Percentiles rank a stretch among this genome's conserved stretches.
phyloP scores from a whole-genome alignment of 2,888 invertebrate genomes.

The Drosophila quasianomalipes region DNA sequence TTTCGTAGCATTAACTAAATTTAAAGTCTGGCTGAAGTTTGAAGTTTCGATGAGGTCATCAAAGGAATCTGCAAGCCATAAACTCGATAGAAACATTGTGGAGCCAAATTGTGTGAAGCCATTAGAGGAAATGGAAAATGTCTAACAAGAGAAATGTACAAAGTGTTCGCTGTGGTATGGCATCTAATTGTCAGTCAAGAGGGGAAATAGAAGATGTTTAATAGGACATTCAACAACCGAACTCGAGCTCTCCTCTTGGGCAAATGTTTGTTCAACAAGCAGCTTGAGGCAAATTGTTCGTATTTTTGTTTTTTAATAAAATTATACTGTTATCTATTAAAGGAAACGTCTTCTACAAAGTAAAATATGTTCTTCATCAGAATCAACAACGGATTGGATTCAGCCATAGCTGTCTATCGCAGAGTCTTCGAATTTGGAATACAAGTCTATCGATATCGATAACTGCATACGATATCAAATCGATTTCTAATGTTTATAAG shows the following conservation, averaged over 20 bases:
- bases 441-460: background rate
- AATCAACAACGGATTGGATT: background rate
- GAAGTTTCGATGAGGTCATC: constrained; percentile 21
- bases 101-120: background rate
- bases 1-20: constrained; percentile 13
- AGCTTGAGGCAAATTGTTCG: accelerated
- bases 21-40: constrained; percentile 5
- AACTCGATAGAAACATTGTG: background rate
- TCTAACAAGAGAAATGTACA: background rate
- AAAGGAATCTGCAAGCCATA: constrained; percentile 1
- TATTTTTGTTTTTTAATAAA: background rate
- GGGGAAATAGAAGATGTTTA: background rate
- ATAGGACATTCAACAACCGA: background rate
- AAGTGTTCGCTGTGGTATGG: background rate
- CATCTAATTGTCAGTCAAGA: background rate
- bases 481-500: background rate
- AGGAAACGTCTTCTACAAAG: background rate
- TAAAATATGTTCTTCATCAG: background rate
- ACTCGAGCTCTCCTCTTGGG: background rate
- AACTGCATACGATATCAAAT: background rate
- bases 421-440: background rate
- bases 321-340: background rate
- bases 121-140: background rate
- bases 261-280: background rate
- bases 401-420: background rate